Conservation (phyloP, 2,888 invertebrate genomes). For the Limnephilus auricula region DNA sequence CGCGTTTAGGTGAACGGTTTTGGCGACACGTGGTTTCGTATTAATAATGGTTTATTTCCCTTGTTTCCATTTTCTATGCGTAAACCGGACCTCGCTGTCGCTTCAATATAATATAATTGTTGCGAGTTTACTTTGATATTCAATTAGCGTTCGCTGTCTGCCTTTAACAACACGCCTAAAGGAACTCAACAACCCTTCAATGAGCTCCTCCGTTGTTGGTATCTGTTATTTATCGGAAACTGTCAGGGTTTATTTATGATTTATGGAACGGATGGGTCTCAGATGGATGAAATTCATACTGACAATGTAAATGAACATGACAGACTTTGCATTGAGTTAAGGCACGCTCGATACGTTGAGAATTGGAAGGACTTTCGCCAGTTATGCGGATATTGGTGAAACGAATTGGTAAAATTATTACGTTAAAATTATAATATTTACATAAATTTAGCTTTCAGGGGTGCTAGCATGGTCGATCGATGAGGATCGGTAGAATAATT, state of each 20-base stretch:
- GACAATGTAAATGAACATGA: conserved; percentile 38
- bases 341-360: background rate
- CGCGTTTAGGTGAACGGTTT: too few species aligned
- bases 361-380: conserved; percentile 8
- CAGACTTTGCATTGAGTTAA: conserved; percentile 34
- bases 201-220: conserved; percentile 21
- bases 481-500: too few species aligned
- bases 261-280: conserved; percentile 9
- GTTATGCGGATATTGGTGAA: background rate
- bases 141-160: background rate
- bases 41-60: too few species aligned
- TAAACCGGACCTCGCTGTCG: background rate
- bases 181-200: conserved; percentile 15
- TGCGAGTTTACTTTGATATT: background rate
- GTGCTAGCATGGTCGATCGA: too few species aligned
- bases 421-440: background rate
- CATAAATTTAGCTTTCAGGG: background rate
- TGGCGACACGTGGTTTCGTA: too few species aligned
- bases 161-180: background rate
- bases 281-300: conserved; percentile 31
- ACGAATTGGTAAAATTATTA: background rate
- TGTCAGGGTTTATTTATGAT: conserved; percentile 34
- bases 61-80: background rate
- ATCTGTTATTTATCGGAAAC: conserved; percentile 30
- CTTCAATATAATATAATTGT: background rate